phyloP scores from a whole-genome alignment of 1,140 invertebrate species.

The Drosophila kikkawai region DNA sequence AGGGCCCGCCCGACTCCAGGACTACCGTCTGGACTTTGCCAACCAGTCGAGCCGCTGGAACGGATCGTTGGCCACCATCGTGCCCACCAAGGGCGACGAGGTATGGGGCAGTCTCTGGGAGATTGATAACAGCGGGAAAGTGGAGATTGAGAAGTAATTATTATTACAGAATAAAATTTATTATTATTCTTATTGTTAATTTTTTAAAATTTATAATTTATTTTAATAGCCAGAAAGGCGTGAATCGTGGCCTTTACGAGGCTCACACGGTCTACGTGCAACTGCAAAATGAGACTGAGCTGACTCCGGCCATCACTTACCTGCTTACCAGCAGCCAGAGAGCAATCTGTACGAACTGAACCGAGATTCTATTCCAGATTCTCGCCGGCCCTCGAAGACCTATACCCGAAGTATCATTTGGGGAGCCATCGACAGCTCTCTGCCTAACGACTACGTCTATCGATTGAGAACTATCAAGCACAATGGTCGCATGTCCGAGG shows the following conservation, averaged over 20 bases:
- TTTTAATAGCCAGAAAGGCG: slow-evolving; percentile 62
- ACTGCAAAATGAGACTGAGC: slow-evolving; percentile 5
- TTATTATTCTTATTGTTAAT: background rate
- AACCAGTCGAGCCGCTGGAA: slow-evolving; percentile 41
- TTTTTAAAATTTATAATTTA: background rate
- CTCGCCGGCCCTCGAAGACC: slow-evolving; percentile 69
- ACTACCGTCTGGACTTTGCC: slow-evolving; percentile 71
- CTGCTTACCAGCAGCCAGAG: slow-evolving; percentile 58
- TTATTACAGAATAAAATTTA: too few relatives aligned
- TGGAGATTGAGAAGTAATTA: slow-evolving; percentile 64
- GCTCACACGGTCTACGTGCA: slow-evolving; percentile 49
- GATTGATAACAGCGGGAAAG: slow-evolving; percentile 57
- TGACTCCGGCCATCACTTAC: slow-evolving; percentile 53
- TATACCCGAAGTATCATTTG: slow-evolving; percentile 72
- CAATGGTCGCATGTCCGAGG: slow-evolving; percentile 42
- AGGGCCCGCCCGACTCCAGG: slow-evolving; percentile 35
- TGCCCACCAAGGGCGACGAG: slow-evolving; percentile 40
- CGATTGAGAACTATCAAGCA: slow-evolving; percentile 67
- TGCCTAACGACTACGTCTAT: slow-evolving; percentile 61
- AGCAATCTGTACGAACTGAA: slow-evolving; percentile 49
- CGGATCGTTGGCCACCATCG: slow-evolving; percentile 71
- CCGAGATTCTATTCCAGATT: background rate
- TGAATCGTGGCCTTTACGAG: slow-evolving; percentile 49
- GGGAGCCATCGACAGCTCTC: slow-evolving; percentile 68
- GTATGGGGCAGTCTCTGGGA: slow-evolving; percentile 72